Conservation (phyloP, 2,113 vertebrate genomes). For the Crypturellus undulatus region DNA sequence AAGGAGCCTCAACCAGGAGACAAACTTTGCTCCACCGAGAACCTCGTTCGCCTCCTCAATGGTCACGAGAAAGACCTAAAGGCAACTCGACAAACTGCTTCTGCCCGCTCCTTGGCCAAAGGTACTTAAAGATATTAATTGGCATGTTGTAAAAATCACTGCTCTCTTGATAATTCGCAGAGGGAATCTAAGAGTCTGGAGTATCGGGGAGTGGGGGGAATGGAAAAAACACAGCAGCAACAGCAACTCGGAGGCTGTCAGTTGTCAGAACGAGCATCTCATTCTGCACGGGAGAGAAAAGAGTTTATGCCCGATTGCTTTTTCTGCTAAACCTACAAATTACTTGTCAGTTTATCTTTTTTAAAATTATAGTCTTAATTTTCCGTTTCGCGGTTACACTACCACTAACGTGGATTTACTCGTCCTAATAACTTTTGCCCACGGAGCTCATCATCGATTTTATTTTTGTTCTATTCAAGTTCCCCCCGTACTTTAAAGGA, state of each 20-base stretch:
- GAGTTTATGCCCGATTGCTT: neutral
- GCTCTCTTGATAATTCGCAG: neutral
- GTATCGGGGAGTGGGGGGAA: neutral
- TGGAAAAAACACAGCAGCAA: neutral
- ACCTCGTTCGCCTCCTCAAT: neutral
- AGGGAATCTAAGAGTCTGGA: neutral
- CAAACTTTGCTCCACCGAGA: neutral
- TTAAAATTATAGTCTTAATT: slow-evolving; percentile 36
- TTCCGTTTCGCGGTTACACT: neutral
- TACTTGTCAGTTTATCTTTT: slow-evolving; percentile 22
- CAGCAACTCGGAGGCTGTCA: neutral
- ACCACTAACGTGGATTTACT: neutral
- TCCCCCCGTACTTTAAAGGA: neutral
- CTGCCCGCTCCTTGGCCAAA: neutral
- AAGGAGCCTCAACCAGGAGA: neutral
- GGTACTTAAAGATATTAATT: neutral
- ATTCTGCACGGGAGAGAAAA: neutral
- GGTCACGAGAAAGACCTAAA: neutral
- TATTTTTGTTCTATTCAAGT: neutral
- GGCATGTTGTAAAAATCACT: neutral
- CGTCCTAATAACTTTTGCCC: neutral
- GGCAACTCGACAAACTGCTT: neutral
- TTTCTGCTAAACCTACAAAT: slow-evolving; percentile 22
- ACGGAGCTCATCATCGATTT: neutral
- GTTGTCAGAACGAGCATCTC: neutral